Base-by-base conservation (phyloP, 2,113 vertebrate species). In the Clarias gariepinus region DNA sequence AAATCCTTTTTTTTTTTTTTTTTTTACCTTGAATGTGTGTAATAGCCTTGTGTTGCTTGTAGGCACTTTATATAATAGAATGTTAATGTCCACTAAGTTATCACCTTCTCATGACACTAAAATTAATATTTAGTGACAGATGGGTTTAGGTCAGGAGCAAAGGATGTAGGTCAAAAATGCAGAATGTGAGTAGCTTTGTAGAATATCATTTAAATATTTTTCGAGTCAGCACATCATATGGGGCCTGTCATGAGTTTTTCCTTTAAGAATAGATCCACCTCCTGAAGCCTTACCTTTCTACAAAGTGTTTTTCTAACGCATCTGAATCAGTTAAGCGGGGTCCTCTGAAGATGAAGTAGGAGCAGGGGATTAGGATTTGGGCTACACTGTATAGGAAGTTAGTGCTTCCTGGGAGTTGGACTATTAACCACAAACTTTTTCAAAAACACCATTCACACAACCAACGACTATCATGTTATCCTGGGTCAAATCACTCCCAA, bases 1-100 rank as follows among this genome's bases (percentile, higher is more conserved):
- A 89, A 81, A 76, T 60, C 61, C 84, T 76, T 84, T 21, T 53
- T 53, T 53, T 15, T 73, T 84, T 79, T 88, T n/a, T n/a, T n/a
- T 87, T 90, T 90, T 85, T 90, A 88, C 69, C 87, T 86, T 88
- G 85, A 88, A 88, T 85, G 87, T 88, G 84, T 88, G 84, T 86
- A 81, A 87, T 85, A 81, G 80, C 68, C 47, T 88, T 87, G 89
- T 90, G 87, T 90, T 88, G 89, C 89, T 90, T 88, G 89, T 90
- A 90, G 87, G 89, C 89, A 90, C 89, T 90, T 90, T 90, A 90
- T 90, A 90, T 66, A 81, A 88, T 90, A 88, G 87, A 83, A 88
- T 87, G 87, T 90, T 88, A 84, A 86, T 88, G 80, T 90, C 82
- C 89, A 73, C 77, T 69, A 77, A 81, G 82, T 71, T 86, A 73